Evolutionary conservation across 1,140 invertebrate genomes (phyloP).

Genomic region (Drosophila sucinea): DNA sequence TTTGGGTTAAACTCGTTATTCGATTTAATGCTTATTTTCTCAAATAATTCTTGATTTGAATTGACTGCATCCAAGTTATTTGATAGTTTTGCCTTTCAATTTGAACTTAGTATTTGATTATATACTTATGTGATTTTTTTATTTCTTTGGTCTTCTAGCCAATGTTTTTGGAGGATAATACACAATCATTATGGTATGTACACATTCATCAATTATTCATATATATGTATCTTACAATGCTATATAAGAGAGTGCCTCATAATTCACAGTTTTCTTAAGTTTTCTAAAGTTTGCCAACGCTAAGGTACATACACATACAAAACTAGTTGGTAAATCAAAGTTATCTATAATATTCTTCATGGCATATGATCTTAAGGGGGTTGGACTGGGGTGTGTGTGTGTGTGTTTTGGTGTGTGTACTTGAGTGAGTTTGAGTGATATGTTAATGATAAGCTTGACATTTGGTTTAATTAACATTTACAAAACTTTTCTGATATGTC

Average conservation of each 20-base stretch:
- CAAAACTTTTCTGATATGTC: constrained; percentile 63
- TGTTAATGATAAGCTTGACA: constrained; percentile 33
- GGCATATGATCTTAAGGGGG: constrained; percentile 15
- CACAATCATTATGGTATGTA: constrained; percentile 14
- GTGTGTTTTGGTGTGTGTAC: constrained; percentile 24
- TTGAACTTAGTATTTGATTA: background rate
- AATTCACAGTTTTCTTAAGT: constrained; percentile 8
- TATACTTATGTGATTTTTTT: constrained; percentile 3
- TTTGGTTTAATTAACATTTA: constrained; percentile 43
- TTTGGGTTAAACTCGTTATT: background rate
- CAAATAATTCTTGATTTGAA: no score
- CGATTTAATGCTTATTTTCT: no score
- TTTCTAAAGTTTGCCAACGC: background rate
- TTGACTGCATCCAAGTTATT: background rate
- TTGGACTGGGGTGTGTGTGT: constrained; percentile 5
- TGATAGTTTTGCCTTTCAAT: background rate
- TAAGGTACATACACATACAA: constrained; percentile 42
- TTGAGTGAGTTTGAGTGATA: constrained; percentile 32
- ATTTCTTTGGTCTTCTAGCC: constrained; percentile 37
- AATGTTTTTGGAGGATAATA: constrained; percentile 11
- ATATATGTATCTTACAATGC: background rate
- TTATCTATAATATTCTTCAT: constrained; percentile 6
- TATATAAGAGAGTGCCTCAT: constrained; percentile 3
- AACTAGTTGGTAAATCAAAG: constrained; percentile 1
- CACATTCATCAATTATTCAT: background rate